A percentile compares a stretch with the other conserved stretches of the same genome.
These are phyloP conservation scores for Vanessa atalanta DNA, from an alignment of 1,140 invertebrate species.

Conservation along the genomic window DNA sequence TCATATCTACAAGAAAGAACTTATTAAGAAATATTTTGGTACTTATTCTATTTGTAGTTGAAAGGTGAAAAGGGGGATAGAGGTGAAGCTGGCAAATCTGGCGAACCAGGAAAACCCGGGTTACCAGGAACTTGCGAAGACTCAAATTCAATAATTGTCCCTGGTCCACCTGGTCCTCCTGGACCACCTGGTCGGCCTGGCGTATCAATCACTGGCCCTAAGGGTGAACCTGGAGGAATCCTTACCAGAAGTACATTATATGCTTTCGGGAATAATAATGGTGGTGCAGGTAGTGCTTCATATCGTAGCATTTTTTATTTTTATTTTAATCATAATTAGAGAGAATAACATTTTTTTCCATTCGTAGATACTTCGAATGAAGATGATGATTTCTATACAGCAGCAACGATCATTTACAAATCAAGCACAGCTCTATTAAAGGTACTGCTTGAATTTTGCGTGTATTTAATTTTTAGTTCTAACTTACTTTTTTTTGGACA, in stretches of 20 bases:
- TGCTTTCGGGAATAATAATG: conserved; percentile 27
- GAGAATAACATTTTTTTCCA: background rate
- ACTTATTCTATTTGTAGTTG: conserved; percentile 33
- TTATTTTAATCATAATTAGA: background rate
- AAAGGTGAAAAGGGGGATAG: conserved; percentile 63
- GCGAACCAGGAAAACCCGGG: conserved; percentile 48
- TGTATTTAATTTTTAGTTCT: background rate
- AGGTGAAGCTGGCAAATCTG: conserved; percentile 48
- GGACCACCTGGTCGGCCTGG: conserved; percentile 58
- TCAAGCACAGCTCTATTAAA: conserved; percentile 49
- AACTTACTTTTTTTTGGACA: too few relatives aligned
- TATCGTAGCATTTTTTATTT: too few relatives aligned
- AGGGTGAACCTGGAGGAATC: conserved; percentile 55
- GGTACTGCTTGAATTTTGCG: conserved; percentile 42
- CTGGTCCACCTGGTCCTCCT: conserved; percentile 51
- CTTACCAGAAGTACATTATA: conserved; percentile 36
- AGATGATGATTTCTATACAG: conserved; percentile 51
- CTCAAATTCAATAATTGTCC: conserved; percentile 26
- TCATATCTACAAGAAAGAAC: too few relatives aligned
- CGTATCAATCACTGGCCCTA: conserved; percentile 56
- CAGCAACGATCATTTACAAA: conserved; percentile 49
- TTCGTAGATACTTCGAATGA: conserved; percentile 40
- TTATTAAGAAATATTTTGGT: too few relatives aligned
- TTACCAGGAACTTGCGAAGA: conserved; percentile 43
- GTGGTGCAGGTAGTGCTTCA: conserved; percentile 35